Evolutionary conservation across 2,888 invertebrate species (phyloP), one percentile per base, ranked within the genome.

Genomic region (Dinocampus coccinellae): DNA sequence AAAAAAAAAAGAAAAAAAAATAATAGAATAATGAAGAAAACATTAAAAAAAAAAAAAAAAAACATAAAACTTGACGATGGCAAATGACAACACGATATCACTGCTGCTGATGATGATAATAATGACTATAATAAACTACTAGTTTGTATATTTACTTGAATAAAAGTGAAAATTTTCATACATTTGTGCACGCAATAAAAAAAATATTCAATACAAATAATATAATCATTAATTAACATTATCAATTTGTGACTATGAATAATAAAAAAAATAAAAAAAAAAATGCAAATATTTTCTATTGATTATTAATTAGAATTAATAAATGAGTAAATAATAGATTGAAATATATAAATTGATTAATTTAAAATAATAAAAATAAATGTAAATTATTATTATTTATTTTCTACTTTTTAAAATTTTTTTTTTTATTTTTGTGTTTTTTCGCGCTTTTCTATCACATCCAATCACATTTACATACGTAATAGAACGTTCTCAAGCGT

Each of bases 91-190:
- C n/a, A n/a, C n/a, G n/a, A n/a, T n/a, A n/a, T n/a, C n/a, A n/a
- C n/a, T n/a, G n/a, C n/a, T n/a, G n/a, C 16, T n/a, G 7, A 47
- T 47, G 16, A 2, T 16, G 42, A 16, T 47, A 20, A 60, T 34
- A 13, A 60, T 60, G 33, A 33, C 10, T 16, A 20, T 11, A 13
- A 20, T 60, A 34, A 34, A 34, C 20, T 26, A 13, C 16, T 26
- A 3, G 16, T 57, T 26, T 57, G 6, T 10, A 13, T 60, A 16
- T 34, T 34, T 20, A 34, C 22, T 34, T 34, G 34, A 10, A 60
- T 60, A 34, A 36, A 60, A 60, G 60, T 34, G 60, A 60, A 60
- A 60, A n/a, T n/a, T n/a, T n/a, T n/a, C n/a, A n/a, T n/a, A n/a
- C n/a, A n/a, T n/a, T n/a, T n/a, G 26, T 13, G 9, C 11, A 57